Evolutionary conservation across 2,888 invertebrate genomes (phyloP), one percentile per base, ranked within the genome.

Genomic region (Cylloceria caligata): DNA sequence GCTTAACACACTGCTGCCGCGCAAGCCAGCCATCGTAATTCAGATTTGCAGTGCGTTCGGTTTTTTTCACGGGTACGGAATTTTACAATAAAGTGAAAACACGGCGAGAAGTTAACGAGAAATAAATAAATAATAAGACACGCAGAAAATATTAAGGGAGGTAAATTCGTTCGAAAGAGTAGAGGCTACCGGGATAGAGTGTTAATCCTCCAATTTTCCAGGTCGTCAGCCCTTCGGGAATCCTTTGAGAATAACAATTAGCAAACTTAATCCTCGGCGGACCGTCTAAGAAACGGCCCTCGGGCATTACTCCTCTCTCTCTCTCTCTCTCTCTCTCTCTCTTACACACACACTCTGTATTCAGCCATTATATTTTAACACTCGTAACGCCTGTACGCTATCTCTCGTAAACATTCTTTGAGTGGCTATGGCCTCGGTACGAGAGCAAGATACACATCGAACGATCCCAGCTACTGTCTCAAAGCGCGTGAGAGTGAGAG

Each of bases 161-260:
- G 19, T 19, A 19, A 36, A 73, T 65, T 64, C 21, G 52, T 62
- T 68, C 39, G 30, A 36, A 55, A 74, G 42, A 34, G 52, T 27
- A 42, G n/a, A 24, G 21, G 60, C 27, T 68, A 34, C 19, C 64
- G 64, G 74, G 30, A 45, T 75, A 71, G 16, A n/a, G 73, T 42
- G 85, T 81, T 90, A 89, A 90, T 89, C 89, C 90, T 86, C 34
- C 85, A 90, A 90, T 90, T 90, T 89, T 89, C 87, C 90, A 83
- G 85, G 84, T 65, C 72, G 55, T 47, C 45, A 76, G 72, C 55
- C 62, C 79, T 73, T 83, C 72, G 83, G 69, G 80, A 84, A 87
- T 88, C 90, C 90, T 89, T 87, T 86, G 88, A 86, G 87, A 89
- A 87, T 90, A 91, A 90, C 90, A 91, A 90, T 91, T 91, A 91